Evolutionary conservation across 1,140 invertebrate genomes (phyloP).

Genomic region (Megalopta genalis): DNA sequence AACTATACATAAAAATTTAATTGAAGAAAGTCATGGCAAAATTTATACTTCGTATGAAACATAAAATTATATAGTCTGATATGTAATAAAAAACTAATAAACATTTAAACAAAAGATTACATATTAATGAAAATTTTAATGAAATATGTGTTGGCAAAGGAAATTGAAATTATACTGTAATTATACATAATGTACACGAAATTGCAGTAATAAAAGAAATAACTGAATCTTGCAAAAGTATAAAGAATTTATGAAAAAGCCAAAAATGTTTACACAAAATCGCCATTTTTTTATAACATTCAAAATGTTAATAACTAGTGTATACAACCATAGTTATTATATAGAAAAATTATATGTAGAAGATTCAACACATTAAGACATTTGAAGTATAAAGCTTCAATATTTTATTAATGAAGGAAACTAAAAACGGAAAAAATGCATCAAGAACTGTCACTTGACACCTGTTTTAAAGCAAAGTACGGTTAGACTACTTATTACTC

Average conservation of each 20-base stretch:
- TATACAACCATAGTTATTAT: not conserved
- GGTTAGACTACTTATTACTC: slow-evolving; percentile 19
- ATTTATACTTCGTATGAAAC: no score
- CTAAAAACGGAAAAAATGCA: slow-evolving; percentile 3
- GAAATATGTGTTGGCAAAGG: not conserved
- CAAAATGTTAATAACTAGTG: slow-evolving; percentile 6
- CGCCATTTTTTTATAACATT: slow-evolving; percentile 34
- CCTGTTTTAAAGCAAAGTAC: slow-evolving; percentile 38
- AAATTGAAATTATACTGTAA: no score
- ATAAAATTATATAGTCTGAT: not conserved
- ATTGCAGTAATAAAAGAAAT: not conserved
- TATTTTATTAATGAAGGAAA: not conserved
- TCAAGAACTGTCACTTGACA: slow-evolving; percentile 34
- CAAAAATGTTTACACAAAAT: slow-evolving; percentile 16
- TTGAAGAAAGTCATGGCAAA: not conserved
- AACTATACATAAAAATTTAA: slow-evolving; percentile 53
- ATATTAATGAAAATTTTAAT: not conserved
- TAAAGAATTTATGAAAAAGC: not conserved
- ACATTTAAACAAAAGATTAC: not conserved
- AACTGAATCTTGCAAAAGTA: no score
- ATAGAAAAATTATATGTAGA: not conserved
- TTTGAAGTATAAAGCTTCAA: not conserved
- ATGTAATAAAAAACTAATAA: not conserved
- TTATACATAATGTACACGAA: not conserved
- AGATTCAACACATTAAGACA: not conserved